phyloP scores from a whole-genome alignment of 2,113 vertebrate species.

The Copsychus sechellarum region DNA sequence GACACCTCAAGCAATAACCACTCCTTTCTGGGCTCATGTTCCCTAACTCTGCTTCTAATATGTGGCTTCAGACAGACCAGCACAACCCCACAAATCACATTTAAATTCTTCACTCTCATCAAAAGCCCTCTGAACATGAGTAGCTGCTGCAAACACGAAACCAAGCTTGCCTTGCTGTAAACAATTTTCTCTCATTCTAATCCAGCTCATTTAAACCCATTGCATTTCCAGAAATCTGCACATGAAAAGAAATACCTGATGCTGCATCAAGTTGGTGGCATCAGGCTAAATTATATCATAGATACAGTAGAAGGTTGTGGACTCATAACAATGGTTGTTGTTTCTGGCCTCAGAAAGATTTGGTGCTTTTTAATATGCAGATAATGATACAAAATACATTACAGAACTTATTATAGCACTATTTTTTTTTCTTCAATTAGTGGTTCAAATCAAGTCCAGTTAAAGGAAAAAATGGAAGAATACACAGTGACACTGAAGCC shows the following conservation, averaged over 20 bases:
- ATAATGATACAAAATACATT: background rate
- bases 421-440: slow-evolving; percentile 21
- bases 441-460: slow-evolving; percentile 26
- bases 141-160: background rate
- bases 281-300: background rate
- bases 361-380: background rate
- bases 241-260: background rate
- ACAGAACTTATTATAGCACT: background rate
- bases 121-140: background rate
- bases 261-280: background rate
- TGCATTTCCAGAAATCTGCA: background rate
- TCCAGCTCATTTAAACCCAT: background rate
- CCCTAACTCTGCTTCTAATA: background rate
- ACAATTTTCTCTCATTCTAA: background rate
- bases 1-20: background rate
- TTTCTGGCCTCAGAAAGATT: background rate
- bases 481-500: slow-evolving; percentile 72
- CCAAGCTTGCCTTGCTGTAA: background rate
- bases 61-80: background rate
- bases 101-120: background rate
- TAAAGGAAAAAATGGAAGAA: slow-evolving; percentile 38
- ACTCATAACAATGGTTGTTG: background rate
- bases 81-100: background rate
- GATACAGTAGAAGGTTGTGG: background rate
- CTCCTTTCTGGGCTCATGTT: background rate